Base-by-base conservation (phyloP, 2,888 invertebrate genomes). In the Furcula furcula region DNA sequence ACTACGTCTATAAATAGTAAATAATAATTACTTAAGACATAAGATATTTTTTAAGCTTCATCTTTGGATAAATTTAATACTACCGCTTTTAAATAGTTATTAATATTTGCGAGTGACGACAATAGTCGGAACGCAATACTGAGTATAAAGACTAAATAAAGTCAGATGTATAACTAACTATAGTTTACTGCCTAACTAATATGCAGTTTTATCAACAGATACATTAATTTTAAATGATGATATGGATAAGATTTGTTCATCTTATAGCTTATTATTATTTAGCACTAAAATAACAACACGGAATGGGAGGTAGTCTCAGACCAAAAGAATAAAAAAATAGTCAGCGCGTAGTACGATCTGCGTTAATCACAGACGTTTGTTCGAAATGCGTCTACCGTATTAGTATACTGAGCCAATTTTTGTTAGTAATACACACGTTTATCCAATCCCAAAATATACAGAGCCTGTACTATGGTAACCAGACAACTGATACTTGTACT, bases 51-150 rank as follows among this genome's bases (percentile, higher is more conserved):
- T 46, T 59, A 63, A 55, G 44, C 48, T 60, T 59, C 40, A 65
- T 71, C 67, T 69, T 71, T 69, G 67, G 70, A 65, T 70, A 64
- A 61, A 51, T 55, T 55, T 36, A 36, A 54, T 50, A 47, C 25
- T 40, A 48, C 7, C 34, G 23, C 25, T 40, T 43, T 29, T 40
- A 22, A 18, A 15, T 36, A 27, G 18, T 21, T 31, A 16, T 10
- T 7, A 7, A 22, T 22, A n/a, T 22, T 0, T 22, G 2, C 22
- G 11, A 22, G 11, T 22, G 6, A n/a, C 5, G 6, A 2, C 5
- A 11, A 6, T 22, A 22, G 22, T 11, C 5, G 10, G 11, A 5
- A 11, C 2, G 11, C 6, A 22, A n/a, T n/a, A n/a, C n/a, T n/a
- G n/a, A 11, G 11, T 22, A 1, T 11, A 4, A 21, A 27, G 34